Conservation (phyloP, 2,888 invertebrate species). For the Geotrupes spiniger region DNA sequence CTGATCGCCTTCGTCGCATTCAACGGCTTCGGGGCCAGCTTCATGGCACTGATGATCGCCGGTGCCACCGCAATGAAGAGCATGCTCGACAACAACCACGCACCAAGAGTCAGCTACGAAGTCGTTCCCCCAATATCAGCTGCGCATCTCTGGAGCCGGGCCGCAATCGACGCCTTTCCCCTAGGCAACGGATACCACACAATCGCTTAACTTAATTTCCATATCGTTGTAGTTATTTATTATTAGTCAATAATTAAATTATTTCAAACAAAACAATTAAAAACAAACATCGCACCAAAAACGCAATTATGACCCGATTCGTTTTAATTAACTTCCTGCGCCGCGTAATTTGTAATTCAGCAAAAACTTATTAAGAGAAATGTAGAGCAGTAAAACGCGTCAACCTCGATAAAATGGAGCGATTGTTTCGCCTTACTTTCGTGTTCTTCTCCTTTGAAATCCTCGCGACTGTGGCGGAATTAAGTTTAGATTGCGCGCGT, state of each 20-base stretch:
- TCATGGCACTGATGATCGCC: constrained; percentile 60
- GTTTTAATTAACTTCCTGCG: neutral
- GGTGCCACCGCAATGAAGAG: constrained; percentile 48
- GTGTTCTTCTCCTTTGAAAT: constrained; percentile 35
- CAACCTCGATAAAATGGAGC: constrained; percentile 43
- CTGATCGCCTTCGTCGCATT: constrained; percentile 62
- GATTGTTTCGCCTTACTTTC: constrained; percentile 47
- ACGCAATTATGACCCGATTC: neutral
- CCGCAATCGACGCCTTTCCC: constrained; percentile 26
- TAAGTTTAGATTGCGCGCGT: constrained; percentile 8
- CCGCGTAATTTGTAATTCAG: constrained; percentile 9
- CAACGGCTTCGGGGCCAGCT: constrained; percentile 62
- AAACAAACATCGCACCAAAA: too few species aligned
- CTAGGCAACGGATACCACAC: constrained; percentile 36
- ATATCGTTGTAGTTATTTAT: too few species aligned
- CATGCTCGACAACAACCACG: constrained; percentile 37
- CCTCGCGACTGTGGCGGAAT: constrained; percentile 25
- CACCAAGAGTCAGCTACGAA: constrained; percentile 43
- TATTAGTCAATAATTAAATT: too few species aligned
- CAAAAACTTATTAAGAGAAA: constrained; percentile 28
- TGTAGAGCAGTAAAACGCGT: constrained; percentile 40
- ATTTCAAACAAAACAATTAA: too few species aligned
- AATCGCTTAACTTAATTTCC: constrained; percentile 20
- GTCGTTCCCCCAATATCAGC: constrained; percentile 40
- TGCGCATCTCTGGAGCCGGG: constrained; percentile 42